Evolutionary conservation across 2,797 vertebrate species (phyloP), one percentile per base, ranked within the genome.

Genomic region (Thripadectes ignobilis): DNA sequence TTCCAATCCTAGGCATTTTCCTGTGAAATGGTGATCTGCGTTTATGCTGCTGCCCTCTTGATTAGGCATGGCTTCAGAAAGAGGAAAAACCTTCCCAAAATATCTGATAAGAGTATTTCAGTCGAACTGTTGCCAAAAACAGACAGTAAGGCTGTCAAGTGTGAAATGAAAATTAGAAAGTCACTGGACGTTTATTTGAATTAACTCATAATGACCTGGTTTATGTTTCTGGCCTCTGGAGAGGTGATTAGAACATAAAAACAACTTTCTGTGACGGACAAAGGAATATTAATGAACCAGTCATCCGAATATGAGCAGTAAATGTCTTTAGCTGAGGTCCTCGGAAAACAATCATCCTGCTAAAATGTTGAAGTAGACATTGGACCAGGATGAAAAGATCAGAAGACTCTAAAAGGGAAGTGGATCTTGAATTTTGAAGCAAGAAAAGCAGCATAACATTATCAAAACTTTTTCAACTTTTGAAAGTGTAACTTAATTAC

Each of bases 111-210:
- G 69, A 20, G 8, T 46, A 21, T 72, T 71, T 74, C 71, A 75
- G 39, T 34, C 17, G 43, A 75, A 65, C n/a, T 59, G 10, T 62
- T 95, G 68, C 80, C 77, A 88, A 93, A 92, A 92, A 24, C 54
- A 13, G 12, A 43, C 9, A 8, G 51, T 51, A 69, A 93, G 29
- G 78, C 65, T 83, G 30, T 85, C 84, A 55, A 92, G 57, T 91
- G 65, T 92, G 88, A 97, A 95, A 92, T 85, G 43, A 88, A 91
- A 91, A 92, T 92, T 77, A 91, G 74, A 7, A 69, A 89, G 36
- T 91, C 52, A 20, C 62, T 68, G 61, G 61, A 30, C 54, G 30
- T 74, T 83, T 85, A 77, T 88, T 85, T 93, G 75, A 93, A 91
- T 93, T 88, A 92, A 87, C 84, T 91, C 57, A 73, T 81, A 94